Evolutionary conservation across 2,797 vertebrate species (phyloP).

Genomic region (Hylomyscus alleni): DNA sequence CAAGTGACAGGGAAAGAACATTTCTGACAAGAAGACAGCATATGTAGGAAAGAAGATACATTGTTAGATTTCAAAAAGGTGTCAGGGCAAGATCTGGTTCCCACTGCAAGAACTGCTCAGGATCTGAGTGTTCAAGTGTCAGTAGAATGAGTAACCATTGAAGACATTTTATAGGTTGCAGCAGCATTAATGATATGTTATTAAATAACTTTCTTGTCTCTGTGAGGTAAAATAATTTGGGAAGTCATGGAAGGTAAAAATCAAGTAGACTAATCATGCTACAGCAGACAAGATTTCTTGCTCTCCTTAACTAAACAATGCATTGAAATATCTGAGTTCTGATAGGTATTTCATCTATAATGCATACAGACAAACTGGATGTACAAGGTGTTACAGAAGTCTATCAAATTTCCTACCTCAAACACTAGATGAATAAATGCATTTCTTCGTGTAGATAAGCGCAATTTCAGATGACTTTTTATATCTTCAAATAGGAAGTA

Average conservation of each 20-base stretch:
- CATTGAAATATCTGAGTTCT: background rate
- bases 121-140: background rate
- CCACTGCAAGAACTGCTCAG: background rate
- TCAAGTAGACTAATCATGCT: background rate
- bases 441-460: background rate
- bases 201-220: background rate
- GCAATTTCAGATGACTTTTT: constrained; percentile 3
- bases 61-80: background rate
- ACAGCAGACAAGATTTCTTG: background rate
- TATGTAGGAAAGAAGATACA: background rate
- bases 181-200: background rate
- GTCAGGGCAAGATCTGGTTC: background rate
- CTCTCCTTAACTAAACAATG: background rate
- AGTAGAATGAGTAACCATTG: background rate
- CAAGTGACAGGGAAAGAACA: background rate
- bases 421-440: background rate
- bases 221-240: background rate
- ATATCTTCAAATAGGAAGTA: constrained; percentile 2
- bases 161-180: background rate
- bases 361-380: background rate
- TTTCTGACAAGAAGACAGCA: background rate
- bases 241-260: background rate
- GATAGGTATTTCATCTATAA: background rate
- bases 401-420: background rate
- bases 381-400: background rate